Evolutionary conservation across 2,888 invertebrate species (phyloP), one percentile per base, ranked within the genome.

Genomic region (Heteromurus nitidus): DNA sequence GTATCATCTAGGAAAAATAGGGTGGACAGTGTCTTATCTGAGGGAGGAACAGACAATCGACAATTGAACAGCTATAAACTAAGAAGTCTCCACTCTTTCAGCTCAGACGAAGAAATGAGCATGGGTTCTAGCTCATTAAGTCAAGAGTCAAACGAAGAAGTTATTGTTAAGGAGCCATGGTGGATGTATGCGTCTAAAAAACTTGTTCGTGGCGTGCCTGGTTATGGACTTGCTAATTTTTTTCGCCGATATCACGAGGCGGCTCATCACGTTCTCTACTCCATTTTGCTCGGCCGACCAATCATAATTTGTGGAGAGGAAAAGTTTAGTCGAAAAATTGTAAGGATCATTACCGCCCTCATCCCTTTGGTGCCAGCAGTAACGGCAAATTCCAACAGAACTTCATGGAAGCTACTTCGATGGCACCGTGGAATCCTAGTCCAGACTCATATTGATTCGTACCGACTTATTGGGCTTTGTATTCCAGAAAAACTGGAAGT

Each of bases 361-460:
- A 79, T 85, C 18, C 87, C 87, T 18, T 68, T 87, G 1, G 83
- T 87, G 16, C 86, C 87, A 64, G 18, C 26, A n/a, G 24, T 53
- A 1, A 3, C 16, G 26, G 9, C 44, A 2, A 3, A 13, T 7
- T 47, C 16, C 2, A 44, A 26, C 16, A 11, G 7, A 2, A 0
- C 36, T 18, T 70, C 81, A 1, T 86, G 85, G 84, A 85, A 85
- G 50, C 22, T 87, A 13, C 82, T 87, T 0, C 68, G 88, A n/a
- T 89, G 88, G 88, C 89, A 88, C 53, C 86, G 87, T 58, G 89
- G 89, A 3, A 88, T 88, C 53, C 77, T 89, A 1, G 87, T 88
- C 0, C 80, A 87, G 22, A 84, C 87, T 1, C 88, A 88, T 81
- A 83, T 88, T 24, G 83, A 86, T 20, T 81, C 85, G 22, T 88